Percentiles rank a stretch among this genome's conserved stretches.
Evolutionary conservation across 2,797 vertebrate species (phyloP).

Genomic region (Hyperoplus immaculatus): DNA sequence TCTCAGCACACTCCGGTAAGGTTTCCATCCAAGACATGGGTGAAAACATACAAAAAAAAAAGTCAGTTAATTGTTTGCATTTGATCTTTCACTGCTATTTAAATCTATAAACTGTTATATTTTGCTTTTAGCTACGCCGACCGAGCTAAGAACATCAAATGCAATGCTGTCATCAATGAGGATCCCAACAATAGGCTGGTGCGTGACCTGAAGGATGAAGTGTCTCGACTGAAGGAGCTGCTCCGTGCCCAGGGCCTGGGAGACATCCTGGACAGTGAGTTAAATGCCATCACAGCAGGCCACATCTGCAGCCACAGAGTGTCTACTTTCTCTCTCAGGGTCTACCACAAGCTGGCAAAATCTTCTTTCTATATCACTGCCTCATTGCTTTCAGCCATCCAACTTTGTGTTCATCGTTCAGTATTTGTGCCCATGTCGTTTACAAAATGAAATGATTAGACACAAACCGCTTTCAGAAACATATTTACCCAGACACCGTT

Average conservation of each 20-base stretch:
- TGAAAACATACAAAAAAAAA: background rate
- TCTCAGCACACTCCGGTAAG: conserved; percentile 96
- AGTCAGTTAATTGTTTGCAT: background rate
- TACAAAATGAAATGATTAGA: conserved; percentile 23
- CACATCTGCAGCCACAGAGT: conserved; percentile 35
- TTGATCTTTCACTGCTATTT: background rate
- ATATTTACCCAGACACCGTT: background rate
- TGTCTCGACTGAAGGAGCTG: conserved; percentile 94
- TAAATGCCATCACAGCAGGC: conserved; percentile 20
- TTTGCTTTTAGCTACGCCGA: conserved; percentile 91
- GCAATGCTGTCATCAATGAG: conserved; percentile 98
- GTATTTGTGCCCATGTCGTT: conserved; percentile 19
- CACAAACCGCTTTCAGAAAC: background rate
- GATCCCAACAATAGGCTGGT: conserved; percentile 98
- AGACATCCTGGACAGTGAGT: conserved; percentile 99
- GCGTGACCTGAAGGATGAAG: conserved; percentile 97
- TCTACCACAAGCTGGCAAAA: conserved; percentile 36
- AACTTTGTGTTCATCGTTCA: conserved; percentile 43
- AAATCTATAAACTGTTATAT: background rate
- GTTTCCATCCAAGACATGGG: background rate
- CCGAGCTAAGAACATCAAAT: conserved; percentile 98
- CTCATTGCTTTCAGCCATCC: conserved; percentile 38
- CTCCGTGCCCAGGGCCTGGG: conserved; percentile 96
- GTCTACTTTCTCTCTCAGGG: conserved; percentile 38
- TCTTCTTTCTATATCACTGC: conserved; percentile 49